Evolutionary conservation across 1,140 invertebrate species (phyloP).

Genomic region (Solen grandis): DNA sequence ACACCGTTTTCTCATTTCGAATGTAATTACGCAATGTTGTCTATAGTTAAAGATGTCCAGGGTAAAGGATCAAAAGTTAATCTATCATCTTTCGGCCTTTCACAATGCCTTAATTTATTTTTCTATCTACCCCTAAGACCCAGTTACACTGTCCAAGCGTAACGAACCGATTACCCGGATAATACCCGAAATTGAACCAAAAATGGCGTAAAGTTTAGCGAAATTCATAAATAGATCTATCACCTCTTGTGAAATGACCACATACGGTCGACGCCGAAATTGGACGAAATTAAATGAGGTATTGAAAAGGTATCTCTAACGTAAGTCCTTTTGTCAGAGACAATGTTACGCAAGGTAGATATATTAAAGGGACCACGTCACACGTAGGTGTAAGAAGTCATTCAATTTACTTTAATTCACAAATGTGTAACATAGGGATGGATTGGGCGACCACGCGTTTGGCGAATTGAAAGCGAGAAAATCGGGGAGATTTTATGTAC

Average conservation of each 20-base stretch:
- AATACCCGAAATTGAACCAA: constrained; percentile 38
- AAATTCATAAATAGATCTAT: constrained; percentile 48
- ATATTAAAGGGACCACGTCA: constrained; percentile 11
- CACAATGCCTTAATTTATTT: constrained; percentile 37
- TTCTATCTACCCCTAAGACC: constrained; percentile 24
- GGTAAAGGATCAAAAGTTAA: constrained; percentile 44
- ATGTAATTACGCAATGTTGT: no score
- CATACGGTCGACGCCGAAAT: constrained; percentile 39
- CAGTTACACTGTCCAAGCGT: not conserved
- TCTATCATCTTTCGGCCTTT: constrained; percentile 1
- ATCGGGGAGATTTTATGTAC: no score
- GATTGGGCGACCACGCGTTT: no score
- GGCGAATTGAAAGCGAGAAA: no score
- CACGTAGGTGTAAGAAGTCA: constrained; percentile 29
- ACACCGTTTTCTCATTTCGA: no score
- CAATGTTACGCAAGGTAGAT: constrained; percentile 36
- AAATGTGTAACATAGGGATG: constrained; percentile 23
- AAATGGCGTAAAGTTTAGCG: not conserved
- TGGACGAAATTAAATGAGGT: constrained; percentile 41
- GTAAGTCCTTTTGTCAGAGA: not conserved
- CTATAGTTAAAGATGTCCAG: no score
- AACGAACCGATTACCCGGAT: constrained; percentile 14
- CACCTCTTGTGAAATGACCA: constrained; percentile 44
- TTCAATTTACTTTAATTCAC: constrained; percentile 50
- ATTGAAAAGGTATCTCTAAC: constrained; percentile 27